A percentile compares a stretch with the other conserved stretches of the same genome.
Conservation (phyloP, 2,888 invertebrate species). For the Ferrisia virgata region DNA sequence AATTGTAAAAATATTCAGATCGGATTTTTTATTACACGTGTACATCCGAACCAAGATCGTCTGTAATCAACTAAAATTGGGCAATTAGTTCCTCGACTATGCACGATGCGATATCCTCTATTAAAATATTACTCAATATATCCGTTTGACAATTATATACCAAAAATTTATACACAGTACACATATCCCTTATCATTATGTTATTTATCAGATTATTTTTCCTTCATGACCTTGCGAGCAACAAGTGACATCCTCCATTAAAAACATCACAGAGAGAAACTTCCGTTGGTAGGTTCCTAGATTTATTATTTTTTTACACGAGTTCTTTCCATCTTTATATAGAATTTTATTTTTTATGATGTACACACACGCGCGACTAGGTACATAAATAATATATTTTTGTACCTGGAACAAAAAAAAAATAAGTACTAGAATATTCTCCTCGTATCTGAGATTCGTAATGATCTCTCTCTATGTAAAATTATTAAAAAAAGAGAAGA, state of each 20-base stretch:
- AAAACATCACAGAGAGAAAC: background rate
- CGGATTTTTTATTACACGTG: background rate
- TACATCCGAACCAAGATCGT: background rate
- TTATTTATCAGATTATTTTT: background rate
- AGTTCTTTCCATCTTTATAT: background rate
- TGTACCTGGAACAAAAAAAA: too few species aligned
- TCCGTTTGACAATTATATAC: background rate
- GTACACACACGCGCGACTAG: too few species aligned
- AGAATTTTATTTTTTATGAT: too few species aligned
- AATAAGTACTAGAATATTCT: too few species aligned
- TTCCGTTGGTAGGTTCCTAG: too few species aligned
- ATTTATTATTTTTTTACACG: background rate
- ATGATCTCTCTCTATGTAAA: too few species aligned
- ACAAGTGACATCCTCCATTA: background rate
- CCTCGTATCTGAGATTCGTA: too few species aligned
- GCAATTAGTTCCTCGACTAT: background rate
- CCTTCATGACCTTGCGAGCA: background rate
- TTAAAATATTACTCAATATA: background rate
- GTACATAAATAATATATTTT: too few species aligned
- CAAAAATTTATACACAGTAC: background rate
- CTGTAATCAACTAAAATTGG: background rate
- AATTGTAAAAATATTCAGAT: background rate
- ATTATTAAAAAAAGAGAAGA: too few species aligned
- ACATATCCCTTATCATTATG: background rate
- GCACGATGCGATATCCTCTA: background rate